phyloP scores from a whole-genome alignment of 2,113 vertebrate species.

The Hepsetus odoe region DNA sequence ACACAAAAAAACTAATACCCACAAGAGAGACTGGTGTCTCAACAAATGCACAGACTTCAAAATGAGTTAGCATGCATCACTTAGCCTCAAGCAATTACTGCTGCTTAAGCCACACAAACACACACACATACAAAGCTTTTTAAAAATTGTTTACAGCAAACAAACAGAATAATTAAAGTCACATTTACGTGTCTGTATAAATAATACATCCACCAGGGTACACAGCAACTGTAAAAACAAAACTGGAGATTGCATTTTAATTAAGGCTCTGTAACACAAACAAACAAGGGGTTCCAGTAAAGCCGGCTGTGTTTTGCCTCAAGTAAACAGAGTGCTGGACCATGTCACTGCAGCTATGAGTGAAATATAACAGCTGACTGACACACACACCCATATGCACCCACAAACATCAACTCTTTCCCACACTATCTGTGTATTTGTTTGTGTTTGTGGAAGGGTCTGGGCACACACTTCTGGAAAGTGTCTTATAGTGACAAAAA shows the following conservation, averaged over 20 bases:
- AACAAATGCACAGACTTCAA: conserved; percentile 33
- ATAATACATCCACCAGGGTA: conserved; percentile 74
- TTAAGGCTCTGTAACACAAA: conserved; percentile 77
- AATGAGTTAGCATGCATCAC: conserved; percentile 34
- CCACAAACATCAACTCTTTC: conserved; percentile 54
- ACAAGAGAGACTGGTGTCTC: conserved; percentile 34
- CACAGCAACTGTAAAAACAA: conserved; percentile 77
- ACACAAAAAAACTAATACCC: conserved; percentile 39
- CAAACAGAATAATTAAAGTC: conserved; percentile 80
- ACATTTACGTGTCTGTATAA: conserved; percentile 72
- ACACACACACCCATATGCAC: conserved; percentile 53
- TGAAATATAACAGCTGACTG: conserved; percentile 73
- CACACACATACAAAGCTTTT: conserved; percentile 60
- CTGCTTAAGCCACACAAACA: conserved; percentile 32
- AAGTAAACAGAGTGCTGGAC: conserved; percentile 75
- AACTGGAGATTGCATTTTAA: conserved; percentile 79
- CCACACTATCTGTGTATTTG: conserved; percentile 61
- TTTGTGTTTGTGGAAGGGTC: background rate
- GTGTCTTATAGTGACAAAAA: background rate
- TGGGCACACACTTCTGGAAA: background rate
- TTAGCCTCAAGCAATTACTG: conserved; percentile 66
- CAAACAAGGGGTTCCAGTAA: conserved; percentile 75
- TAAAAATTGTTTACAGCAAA: conserved; percentile 76
- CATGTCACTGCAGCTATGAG: conserved; percentile 72
- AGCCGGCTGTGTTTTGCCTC: conserved; percentile 70